Evolutionary conservation across 2,888 invertebrate genomes (phyloP).

Genomic region (Dioctria rufipes): DNA sequence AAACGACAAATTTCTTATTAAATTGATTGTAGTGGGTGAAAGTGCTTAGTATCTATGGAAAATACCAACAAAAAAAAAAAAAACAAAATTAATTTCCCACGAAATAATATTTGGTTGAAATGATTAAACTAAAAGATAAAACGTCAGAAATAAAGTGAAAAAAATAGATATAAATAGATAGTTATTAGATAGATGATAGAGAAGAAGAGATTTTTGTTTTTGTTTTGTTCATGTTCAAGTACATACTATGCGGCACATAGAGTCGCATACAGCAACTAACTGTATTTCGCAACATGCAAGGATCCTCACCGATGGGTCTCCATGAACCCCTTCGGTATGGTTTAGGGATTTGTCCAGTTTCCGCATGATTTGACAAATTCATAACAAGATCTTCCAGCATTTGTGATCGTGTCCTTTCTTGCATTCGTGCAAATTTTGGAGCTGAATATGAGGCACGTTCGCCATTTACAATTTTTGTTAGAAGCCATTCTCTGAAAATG

Average conservation of each 20-base stretch:
- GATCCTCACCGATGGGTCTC: slow-evolving; percentile 85
- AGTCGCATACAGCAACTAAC: slow-evolving; percentile 70
- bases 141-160: not conserved
- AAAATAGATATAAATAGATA: slow-evolving; percentile 25
- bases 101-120: no score
- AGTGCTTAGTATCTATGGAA: no score
- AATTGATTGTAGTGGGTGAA: no score
- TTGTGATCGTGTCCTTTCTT: slow-evolving; percentile 92
- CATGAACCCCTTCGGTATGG: slow-evolving; percentile 93
- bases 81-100: not conserved
- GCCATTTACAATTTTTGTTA: slow-evolving; percentile 94
- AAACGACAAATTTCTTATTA: no score
- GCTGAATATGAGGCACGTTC: slow-evolving; percentile 95
- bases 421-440: slow-evolving; percentile 95
- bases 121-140: no score
- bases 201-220: slow-evolving; percentile 37
- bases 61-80: not conserved
- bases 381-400: slow-evolving; percentile 96
- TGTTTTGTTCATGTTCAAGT: slow-evolving; percentile 61
- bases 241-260: slow-evolving; percentile 71
- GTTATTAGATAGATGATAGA: slow-evolving; percentile 53
- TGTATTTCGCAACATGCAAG: slow-evolving; percentile 63
- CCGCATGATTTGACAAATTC: slow-evolving; percentile 93
- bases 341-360: slow-evolving; percentile 96
- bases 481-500: slow-evolving; percentile 83